phyloP scores from a whole-genome alignment of 2,797 vertebrate species.

The Knipowitschia caucasica region DNA sequence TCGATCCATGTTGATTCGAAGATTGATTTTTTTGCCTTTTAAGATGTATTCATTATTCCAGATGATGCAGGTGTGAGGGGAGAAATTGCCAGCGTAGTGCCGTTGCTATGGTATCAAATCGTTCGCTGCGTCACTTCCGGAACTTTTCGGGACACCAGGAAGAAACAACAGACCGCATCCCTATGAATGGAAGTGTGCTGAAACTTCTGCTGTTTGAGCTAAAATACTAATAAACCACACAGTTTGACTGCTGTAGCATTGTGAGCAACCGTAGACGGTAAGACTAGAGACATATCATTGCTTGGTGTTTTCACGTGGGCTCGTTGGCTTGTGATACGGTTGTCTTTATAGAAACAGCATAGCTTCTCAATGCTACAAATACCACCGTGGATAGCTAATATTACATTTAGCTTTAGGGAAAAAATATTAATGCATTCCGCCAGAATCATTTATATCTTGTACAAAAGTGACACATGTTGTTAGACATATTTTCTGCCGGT shows the following conservation, averaged over 20 bases:
- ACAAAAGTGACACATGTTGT: background rate
- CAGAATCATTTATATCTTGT: background rate
- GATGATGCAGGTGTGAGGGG: no score
- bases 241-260: background rate
- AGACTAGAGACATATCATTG: slow-evolving; percentile 3
- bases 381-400: slow-evolving; percentile 26
- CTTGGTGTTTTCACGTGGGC: slow-evolving; percentile 19
- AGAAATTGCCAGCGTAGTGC: background rate
- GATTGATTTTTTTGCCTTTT: no score
- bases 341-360: slow-evolving; percentile 50
- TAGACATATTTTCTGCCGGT: no score
- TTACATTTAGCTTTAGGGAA: background rate
- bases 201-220: slow-evolving; percentile 47
- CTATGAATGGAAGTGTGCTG: slow-evolving; percentile 54
- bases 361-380: slow-evolving; percentile 64
- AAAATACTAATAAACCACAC: background rate
- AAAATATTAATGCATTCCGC: background rate
- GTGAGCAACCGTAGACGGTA: slow-evolving; percentile 29
- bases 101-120: slow-evolving; percentile 49
- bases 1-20: no score
- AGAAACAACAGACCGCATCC: slow-evolving; percentile 26
- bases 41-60: no score
- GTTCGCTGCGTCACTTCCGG: slow-evolving; percentile 62
- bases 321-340: slow-evolving; percentile 7
- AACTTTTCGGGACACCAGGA: slow-evolving; percentile 49